phyloP scores from a whole-genome alignment of 2,888 invertebrate species.

The Megamerina dolium region DNA sequence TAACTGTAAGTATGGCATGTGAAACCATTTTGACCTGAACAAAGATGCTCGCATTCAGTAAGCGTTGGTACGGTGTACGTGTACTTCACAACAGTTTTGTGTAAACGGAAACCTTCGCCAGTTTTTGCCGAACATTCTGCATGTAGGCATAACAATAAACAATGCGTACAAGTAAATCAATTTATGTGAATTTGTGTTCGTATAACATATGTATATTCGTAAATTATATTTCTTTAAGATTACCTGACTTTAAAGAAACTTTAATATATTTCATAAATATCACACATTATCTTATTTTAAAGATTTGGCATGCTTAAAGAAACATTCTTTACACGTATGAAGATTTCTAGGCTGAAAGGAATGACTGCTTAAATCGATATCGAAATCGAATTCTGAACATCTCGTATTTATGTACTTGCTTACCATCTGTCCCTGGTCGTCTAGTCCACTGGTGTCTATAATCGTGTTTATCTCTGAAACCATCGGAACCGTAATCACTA shows the following conservation, averaged over 20 bases:
- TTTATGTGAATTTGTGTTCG: constrained; percentile 2
- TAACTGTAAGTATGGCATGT: constrained; percentile 72
- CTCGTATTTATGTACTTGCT: no score
- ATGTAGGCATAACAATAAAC: constrained; percentile 16
- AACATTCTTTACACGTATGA: no score
- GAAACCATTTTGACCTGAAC: constrained; percentile 65
- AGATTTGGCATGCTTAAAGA: no score
- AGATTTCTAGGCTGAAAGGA: no score
- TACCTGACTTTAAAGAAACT: no score
- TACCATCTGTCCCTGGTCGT: constrained; percentile 49
- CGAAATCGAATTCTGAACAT: no score
- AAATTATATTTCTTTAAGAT: no score
- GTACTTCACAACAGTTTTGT: constrained; percentile 61
- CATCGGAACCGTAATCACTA: constrained; percentile 30
- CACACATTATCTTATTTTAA: no score
- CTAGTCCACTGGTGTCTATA: constrained; percentile 48
- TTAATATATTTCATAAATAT: no score
- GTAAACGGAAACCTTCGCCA: constrained; percentile 68
- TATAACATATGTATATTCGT: no score
- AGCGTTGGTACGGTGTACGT: constrained; percentile 61
- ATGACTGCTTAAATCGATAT: no score
- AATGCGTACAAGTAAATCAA: no score
- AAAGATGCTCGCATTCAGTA: constrained; percentile 70
- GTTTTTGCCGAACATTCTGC: constrained; percentile 70
- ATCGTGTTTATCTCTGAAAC: constrained; percentile 35